Percentiles rank a stretch among this genome's conserved stretches.
Conservation (phyloP, 53 echinoderm and acorn worm species). For the Antedon mediterranea region DNA sequence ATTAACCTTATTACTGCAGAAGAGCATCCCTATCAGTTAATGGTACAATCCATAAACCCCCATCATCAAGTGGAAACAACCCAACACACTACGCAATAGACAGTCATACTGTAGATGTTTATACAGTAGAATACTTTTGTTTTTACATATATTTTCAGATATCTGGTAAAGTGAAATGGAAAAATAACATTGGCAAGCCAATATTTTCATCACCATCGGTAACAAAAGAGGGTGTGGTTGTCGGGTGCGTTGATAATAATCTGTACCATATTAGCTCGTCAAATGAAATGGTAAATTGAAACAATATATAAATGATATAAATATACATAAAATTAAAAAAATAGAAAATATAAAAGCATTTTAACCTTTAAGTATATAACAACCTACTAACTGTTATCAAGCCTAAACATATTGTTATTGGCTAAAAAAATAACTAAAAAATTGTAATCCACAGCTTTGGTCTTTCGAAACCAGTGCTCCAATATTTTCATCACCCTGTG, state of each 20-base stretch:
- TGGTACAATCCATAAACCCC: neutral
- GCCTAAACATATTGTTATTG: too few species aligned
- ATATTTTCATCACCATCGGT: constrained; percentile 56
- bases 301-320: neutral
- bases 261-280: constrained; percentile 25
- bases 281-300: neutral
- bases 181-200: constrained; percentile 43
- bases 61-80: too few species aligned
- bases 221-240: constrained; percentile 18
- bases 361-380: too few species aligned
- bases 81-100: neutral
- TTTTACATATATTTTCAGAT: constrained; percentile 14
- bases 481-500: constrained; percentile 69
- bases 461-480: constrained; percentile 30
- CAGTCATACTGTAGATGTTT: neutral
- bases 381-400: too few species aligned
- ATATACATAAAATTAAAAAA: neutral
- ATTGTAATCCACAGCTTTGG: constrained; percentile 38
- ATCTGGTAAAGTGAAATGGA: constrained; percentile 46
- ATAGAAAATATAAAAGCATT: neutral
- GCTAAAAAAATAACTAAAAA: too few species aligned
- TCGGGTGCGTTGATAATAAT: constrained; percentile 62
- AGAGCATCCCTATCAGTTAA: too few species aligned
- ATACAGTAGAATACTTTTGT: neutral
- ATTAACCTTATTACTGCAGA: too few species aligned